These are phyloP conservation scores for Conops quadrifasciatus DNA, from an alignment of 2,888 invertebrate genomes.

Conservation along the genomic window DNA sequence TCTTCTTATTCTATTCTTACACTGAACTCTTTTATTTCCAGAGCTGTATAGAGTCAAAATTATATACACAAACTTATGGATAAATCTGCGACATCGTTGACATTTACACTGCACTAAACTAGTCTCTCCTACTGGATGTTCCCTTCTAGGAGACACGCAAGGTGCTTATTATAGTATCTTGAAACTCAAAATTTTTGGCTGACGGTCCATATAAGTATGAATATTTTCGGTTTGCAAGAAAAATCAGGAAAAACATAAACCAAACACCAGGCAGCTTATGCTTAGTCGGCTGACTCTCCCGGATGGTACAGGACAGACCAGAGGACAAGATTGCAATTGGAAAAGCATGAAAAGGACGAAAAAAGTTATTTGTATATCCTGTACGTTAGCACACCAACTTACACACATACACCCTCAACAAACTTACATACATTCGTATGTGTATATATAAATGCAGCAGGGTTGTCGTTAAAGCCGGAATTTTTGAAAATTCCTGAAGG, in stretches of 20 bases:
- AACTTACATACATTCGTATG: conserved; percentile 17
- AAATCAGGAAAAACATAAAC: background rate
- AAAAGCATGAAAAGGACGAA: conserved; percentile 26
- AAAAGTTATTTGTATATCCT: conserved; percentile 20
- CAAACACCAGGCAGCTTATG: background rate
- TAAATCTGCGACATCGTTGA: too few relatives aligned
- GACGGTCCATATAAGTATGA: too few relatives aligned
- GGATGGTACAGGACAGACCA: conserved; percentile 7
- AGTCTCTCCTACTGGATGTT: too few relatives aligned
- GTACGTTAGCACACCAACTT: conserved; percentile 11
- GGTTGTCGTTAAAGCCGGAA: conserved; percentile 35
- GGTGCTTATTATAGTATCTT: too few relatives aligned
- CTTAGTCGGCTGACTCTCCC: background rate
- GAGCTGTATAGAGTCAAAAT: too few relatives aligned
- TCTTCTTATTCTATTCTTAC: too few relatives aligned
- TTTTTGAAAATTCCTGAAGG: conserved; percentile 23
- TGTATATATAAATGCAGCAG: background rate
- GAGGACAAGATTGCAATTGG: conserved; percentile 30
- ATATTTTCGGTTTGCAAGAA: background rate
- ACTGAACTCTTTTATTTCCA: too few relatives aligned
- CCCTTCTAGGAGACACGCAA: too few relatives aligned
- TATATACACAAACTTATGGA: too few relatives aligned
- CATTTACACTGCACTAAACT: too few relatives aligned
- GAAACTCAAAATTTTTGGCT: too few relatives aligned
- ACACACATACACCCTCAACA: conserved; percentile 16